Evolutionary conservation across 2,113 vertebrate species (phyloP).

Genomic region (Tretioscincus oriximinensis): DNA sequence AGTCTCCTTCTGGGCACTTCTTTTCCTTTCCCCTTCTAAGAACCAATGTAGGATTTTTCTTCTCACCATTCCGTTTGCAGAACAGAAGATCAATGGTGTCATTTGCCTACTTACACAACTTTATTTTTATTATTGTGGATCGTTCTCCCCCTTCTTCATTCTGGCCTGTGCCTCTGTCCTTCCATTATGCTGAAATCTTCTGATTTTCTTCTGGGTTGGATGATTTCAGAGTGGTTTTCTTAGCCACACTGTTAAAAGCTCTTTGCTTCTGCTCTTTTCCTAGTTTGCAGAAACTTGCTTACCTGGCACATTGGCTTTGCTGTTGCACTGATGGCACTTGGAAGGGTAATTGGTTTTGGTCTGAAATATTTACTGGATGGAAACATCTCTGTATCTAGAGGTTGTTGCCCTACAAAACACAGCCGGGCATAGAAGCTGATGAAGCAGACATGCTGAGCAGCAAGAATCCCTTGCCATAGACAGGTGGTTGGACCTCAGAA

Average conservation of each 20-base stretch:
- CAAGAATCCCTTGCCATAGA: not conserved
- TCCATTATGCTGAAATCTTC: not conserved
- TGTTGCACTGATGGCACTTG: not conserved
- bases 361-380: constrained; percentile 59
- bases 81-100: no score
- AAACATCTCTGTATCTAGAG: constrained; percentile 16
- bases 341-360: constrained; percentile 52
- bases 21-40: no score
- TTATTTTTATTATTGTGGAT: no score
- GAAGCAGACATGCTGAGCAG: accelerated
- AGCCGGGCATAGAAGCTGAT: constrained; percentile 30
- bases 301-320: not conserved
- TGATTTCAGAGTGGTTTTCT: not conserved
- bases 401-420: constrained; percentile 38
- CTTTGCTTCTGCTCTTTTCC: accelerated
- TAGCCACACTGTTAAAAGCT: constrained; percentile 1
- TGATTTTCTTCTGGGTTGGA: not conserved
- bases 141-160: not conserved
- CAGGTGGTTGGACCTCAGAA: constrained; percentile 23
- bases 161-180: not conserved
- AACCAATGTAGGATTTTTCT: no score
- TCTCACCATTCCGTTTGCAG: no score
- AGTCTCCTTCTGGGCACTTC: no score
- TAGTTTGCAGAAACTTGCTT: constrained; percentile 18
- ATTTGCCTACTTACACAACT: not conserved